Percentiles rank a stretch among this genome's conserved stretches.
Evolutionary conservation across 1,140 invertebrate species (phyloP).

Genomic region (Leptonema lineaticorne): DNA sequence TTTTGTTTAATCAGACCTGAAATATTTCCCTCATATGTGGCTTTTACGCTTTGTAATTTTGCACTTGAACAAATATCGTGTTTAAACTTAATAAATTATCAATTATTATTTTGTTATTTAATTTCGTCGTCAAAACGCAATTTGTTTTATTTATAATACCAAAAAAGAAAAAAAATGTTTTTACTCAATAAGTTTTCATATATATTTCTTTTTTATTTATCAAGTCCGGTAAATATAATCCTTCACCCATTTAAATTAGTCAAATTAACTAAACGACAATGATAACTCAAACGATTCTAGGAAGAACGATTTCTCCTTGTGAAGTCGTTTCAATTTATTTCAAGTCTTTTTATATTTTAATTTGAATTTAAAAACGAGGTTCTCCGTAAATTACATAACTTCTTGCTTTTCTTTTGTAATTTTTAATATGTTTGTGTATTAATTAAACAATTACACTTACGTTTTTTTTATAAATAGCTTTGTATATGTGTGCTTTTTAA

Average conservation of each 20-base stretch:
- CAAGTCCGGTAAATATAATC: neutral
- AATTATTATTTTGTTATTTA: too few species aligned
- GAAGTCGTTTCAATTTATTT: neutral
- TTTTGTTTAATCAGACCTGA: neutral
- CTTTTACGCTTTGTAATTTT: neutral
- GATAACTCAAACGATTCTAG: neutral
- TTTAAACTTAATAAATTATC: neutral
- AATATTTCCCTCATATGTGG: conserved; percentile 6
- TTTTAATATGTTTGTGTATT: too few species aligned
- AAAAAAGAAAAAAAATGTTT: too few species aligned
- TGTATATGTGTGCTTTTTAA: too few species aligned
- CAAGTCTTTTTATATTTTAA: neutral
- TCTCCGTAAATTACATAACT: neutral
- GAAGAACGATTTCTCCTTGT: neutral
- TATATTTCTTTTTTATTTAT: too few species aligned
- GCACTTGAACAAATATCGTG: conserved; percentile 4
- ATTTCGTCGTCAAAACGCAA: too few species aligned
- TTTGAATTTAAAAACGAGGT: neutral
- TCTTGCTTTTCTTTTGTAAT: too few species aligned
- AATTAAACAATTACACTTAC: too few species aligned
- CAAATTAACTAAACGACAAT: neutral
- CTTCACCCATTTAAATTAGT: neutral
- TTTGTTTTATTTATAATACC: too few species aligned
- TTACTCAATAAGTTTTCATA: too few species aligned
- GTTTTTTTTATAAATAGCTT: too few species aligned